Percentiles rank a stretch among this genome's conserved stretches.
phyloP scores from a whole-genome alignment of 2,113 vertebrate species.

The Pipa parva region DNA sequence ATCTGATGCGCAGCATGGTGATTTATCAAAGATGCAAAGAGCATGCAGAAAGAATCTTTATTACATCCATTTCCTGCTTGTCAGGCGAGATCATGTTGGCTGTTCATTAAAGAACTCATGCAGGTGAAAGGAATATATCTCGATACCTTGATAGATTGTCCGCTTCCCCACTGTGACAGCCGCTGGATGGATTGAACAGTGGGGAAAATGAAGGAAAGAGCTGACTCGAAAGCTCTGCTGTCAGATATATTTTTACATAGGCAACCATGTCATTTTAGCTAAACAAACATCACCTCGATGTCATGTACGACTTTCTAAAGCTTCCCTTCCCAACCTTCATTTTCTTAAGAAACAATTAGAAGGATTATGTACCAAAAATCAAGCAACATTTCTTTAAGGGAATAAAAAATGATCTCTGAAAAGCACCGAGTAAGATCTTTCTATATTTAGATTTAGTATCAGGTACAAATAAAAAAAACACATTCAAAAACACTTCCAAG shows the following conservation, averaged over 20 bases:
- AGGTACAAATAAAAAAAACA: constrained; percentile 63
- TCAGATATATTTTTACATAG: constrained; percentile 96
- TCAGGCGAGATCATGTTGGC: constrained; percentile 99
- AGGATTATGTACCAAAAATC: constrained; percentile 70
- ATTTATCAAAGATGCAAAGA: constrained; percentile 99
- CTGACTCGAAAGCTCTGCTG: constrained; percentile 92
- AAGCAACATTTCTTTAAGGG: constrained; percentile 72
- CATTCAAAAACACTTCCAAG: constrained; percentile 58
- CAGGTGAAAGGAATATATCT: constrained; percentile 99
- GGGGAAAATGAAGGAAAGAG: constrained; percentile 90
- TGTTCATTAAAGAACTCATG: constrained; percentile 99
- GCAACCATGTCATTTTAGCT: constrained; percentile 89
- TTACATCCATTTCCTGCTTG: constrained; percentile 99
- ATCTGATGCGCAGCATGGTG: constrained; percentile 97
- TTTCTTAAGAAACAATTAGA: constrained; percentile 70
- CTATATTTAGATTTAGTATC: constrained; percentile 55
- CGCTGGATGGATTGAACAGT: constrained; percentile 98
- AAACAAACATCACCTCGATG: constrained; percentile 77
- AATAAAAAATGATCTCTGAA: constrained; percentile 74
- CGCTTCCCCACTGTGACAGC: constrained; percentile 99
- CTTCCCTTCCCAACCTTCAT: constrained; percentile 69
- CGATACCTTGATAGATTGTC: constrained; percentile 99
- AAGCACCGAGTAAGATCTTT: constrained; percentile 53
- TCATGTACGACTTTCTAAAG: constrained; percentile 73
- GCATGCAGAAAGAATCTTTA: constrained; percentile 99